Conservation (phyloP, 2,113 vertebrate species). For the Chionomys nivalis region DNA sequence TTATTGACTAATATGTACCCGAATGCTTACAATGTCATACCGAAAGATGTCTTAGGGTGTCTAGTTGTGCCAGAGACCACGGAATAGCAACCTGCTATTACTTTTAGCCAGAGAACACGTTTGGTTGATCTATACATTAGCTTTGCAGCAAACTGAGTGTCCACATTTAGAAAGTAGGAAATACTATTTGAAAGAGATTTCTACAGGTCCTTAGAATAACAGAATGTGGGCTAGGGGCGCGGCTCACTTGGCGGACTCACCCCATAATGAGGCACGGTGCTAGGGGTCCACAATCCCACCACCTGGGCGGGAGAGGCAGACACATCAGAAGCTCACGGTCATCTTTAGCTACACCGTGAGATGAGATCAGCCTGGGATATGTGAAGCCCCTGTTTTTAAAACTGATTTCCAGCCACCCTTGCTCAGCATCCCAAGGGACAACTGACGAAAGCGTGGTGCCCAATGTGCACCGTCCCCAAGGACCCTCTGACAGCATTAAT, state of each 20-base stretch:
- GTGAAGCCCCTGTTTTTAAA: neutral
- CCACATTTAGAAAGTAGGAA: constrained; percentile 5
- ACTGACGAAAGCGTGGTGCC: neutral
- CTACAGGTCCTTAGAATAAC: constrained; percentile 2
- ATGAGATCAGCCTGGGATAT: neutral
- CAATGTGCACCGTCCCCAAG: neutral
- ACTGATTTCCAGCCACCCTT: neutral
- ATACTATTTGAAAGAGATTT: constrained; percentile 17
- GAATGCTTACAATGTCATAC: neutral
- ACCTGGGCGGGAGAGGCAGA: neutral
- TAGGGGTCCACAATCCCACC: neutral
- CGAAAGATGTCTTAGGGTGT: neutral
- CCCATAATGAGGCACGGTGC: too few species aligned
- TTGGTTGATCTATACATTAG: neutral
- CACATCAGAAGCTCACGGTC: neutral
- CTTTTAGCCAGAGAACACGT: neutral
- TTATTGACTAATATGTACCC: neutral
- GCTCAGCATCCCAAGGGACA: neutral
- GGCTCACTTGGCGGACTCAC: neutral
- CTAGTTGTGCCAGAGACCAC: neutral
- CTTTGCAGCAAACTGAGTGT: constrained; percentile 36
- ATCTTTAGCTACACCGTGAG: neutral
- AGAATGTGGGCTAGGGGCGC: neutral
- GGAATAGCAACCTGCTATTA: neutral
- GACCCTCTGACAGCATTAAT: neutral